Evolutionary conservation across 1,140 invertebrate genomes (phyloP).

Genomic region (Dreissena rostriformis): DNA sequence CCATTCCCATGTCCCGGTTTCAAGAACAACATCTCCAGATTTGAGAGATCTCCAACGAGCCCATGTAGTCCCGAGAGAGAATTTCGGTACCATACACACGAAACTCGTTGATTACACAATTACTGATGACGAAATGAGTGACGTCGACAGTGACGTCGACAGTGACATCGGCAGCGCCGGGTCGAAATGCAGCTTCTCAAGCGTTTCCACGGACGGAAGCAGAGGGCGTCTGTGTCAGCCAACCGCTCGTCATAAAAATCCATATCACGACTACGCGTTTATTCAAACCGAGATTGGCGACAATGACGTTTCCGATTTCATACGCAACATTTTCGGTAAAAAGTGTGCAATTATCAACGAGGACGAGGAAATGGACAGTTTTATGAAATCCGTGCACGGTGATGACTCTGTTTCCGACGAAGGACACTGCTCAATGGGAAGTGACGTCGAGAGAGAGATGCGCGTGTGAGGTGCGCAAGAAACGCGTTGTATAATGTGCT

Average conservation of each 20-base stretch:
- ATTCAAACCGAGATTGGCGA: conserved; percentile 1
- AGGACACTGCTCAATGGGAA: conserved; percentile 17
- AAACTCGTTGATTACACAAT: conserved; percentile 50
- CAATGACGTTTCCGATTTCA: conserved; percentile 20
- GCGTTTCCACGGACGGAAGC: neutral
- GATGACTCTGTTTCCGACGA: conserved; percentile 33
- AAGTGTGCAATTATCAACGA: neutral
- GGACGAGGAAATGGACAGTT: conserved; percentile 56
- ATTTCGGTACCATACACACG: too few relatives aligned
- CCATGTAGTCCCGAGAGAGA: too few relatives aligned
- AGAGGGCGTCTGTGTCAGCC: neutral
- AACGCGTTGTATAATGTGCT: neutral
- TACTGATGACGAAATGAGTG: conserved; percentile 33
- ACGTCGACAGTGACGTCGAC: too few relatives aligned
- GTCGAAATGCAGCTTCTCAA: conserved; percentile 1
- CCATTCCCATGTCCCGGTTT: too few relatives aligned
- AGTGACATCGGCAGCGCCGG: conserved; percentile 7
- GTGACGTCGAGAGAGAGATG: conserved; percentile 34
- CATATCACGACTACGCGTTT: neutral
- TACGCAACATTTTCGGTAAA: conserved; percentile 28
- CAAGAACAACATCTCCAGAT: too few relatives aligned
- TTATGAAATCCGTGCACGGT: conserved; percentile 31
- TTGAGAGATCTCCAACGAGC: too few relatives aligned
- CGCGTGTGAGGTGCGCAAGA: neutral
- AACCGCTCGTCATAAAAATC: neutral